A percentile compares a stretch with the other conserved stretches of the same genome.
Evolutionary conservation across 2,113 vertebrate species (phyloP).

Genomic region (Myotis lucifugus): DNA sequence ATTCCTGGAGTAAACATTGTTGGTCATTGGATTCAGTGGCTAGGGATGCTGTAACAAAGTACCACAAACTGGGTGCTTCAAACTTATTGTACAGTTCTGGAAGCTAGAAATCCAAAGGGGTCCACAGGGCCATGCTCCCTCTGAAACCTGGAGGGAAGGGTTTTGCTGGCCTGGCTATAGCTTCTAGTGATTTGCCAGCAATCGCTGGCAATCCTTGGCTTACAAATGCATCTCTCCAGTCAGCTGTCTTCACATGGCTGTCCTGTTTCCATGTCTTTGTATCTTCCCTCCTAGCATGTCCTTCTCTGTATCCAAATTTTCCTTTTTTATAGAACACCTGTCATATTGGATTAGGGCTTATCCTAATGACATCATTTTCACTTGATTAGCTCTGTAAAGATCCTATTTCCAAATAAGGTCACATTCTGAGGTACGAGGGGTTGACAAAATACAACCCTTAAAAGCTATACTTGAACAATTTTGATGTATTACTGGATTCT

Average conservation of each 20-base stretch:
- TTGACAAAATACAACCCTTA: not conserved
- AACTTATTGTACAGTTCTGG: not conserved
- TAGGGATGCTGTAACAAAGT: not conserved
- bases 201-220: not conserved
- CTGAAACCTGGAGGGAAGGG: not conserved
- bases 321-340: not conserved
- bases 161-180: not conserved
- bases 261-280: not conserved
- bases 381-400: not conserved
- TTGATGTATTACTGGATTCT: not conserved
- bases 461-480: not conserved
- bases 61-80: not conserved
- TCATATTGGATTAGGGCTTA: not conserved
- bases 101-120: not conserved
- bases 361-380: not conserved
- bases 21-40: not conserved
- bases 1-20: not conserved
- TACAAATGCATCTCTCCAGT: not conserved
- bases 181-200: not conserved
- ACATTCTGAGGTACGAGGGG: not conserved
- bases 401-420: not conserved
- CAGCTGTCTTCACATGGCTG: not conserved
- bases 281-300: not conserved
- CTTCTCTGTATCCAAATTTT: not conserved
- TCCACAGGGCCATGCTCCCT: not conserved